Conservation (phyloP, 2,113 vertebrate genomes). For the Dicerorhinus sumatrensis region DNA sequence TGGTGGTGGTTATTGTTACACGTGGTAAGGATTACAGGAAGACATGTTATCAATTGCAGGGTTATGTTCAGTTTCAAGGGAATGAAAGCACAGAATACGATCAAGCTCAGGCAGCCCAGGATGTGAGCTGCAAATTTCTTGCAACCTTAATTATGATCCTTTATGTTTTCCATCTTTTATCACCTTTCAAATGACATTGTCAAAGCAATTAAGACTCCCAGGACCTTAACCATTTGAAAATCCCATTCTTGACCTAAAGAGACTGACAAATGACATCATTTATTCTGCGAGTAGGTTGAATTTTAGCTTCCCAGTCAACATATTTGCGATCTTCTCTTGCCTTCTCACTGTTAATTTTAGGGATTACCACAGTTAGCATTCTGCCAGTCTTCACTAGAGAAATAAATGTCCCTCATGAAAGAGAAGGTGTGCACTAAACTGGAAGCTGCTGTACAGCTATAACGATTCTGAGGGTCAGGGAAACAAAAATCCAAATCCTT, state of each 20-base stretch:
- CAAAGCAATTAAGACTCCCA: constrained; percentile 49
- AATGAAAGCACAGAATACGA: neutral
- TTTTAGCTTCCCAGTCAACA: constrained; percentile 32
- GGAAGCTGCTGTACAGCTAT: neutral
- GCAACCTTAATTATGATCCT: constrained; percentile 1
- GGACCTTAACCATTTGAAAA: constrained; percentile 17
- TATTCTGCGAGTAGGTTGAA: constrained; percentile 28
- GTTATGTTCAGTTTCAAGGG: neutral
- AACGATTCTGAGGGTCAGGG: neutral
- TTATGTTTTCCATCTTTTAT: constrained; percentile 30
- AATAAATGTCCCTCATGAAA: constrained; percentile 32
- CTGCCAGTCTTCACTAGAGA: constrained; percentile 13
- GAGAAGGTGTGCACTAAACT: neutral
- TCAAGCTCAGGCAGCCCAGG: neutral
- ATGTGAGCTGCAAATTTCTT: constrained; percentile 35
- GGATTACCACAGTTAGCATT: constrained; percentile 19
- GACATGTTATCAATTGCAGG: neutral
- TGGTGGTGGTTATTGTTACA: neutral
- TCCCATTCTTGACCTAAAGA: neutral
- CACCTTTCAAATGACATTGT: constrained; percentile 56
- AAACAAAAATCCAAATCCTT: constrained; percentile 18
- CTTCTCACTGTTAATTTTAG: constrained; percentile 54
- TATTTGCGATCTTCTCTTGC: neutral
- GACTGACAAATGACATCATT: constrained; percentile 42
- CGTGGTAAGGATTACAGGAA: neutral